Conservation (phyloP, 2,888 invertebrate species). For the Dryobota labecula region DNA sequence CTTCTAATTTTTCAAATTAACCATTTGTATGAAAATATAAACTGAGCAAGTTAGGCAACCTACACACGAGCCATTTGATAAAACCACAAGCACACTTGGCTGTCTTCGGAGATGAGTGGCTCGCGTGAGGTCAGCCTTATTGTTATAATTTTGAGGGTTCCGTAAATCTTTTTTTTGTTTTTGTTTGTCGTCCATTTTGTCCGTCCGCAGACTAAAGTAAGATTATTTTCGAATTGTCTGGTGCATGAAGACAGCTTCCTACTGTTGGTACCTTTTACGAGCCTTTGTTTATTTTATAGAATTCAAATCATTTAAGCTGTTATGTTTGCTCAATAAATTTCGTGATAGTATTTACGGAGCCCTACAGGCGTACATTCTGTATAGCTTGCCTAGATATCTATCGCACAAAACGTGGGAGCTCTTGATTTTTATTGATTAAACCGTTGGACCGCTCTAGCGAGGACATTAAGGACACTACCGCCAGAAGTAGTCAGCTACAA, state of each 20-base stretch:
- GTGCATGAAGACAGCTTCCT: constrained; percentile 50
- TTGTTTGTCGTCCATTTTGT: constrained; percentile 66
- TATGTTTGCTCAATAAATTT: constrained; percentile 68
- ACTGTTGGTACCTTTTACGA: constrained; percentile 32
- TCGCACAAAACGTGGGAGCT: constrained; percentile 37
- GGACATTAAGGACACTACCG: not conserved
- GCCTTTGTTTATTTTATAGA: constrained; percentile 41
- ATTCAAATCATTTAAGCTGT: constrained; percentile 44
- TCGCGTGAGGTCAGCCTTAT: constrained; percentile 14
- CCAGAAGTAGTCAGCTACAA: not conserved
- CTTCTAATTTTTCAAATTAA: constrained; percentile 59
- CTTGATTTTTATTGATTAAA: constrained; percentile 34
- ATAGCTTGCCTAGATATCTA: constrained; percentile 32
- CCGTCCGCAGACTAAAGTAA: constrained; percentile 68
- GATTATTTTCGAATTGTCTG: constrained; percentile 59
- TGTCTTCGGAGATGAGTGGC: not conserved
- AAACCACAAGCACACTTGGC: not conserved
- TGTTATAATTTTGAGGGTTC: constrained; percentile 60
- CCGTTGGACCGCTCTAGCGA: not conserved
- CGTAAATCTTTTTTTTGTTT: constrained; percentile 54
- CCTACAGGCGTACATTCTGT: constrained; percentile 50
- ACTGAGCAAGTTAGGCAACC: constrained; percentile 21
- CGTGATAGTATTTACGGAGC: constrained; percentile 58
- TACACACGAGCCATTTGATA: constrained; percentile 13
- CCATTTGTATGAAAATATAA: constrained; percentile 10